A percentile compares a stretch with the other conserved stretches of the same genome.
Evolutionary conservation across 1,140 invertebrate genomes (phyloP).

Genomic region (Ectropis grisescens): DNA sequence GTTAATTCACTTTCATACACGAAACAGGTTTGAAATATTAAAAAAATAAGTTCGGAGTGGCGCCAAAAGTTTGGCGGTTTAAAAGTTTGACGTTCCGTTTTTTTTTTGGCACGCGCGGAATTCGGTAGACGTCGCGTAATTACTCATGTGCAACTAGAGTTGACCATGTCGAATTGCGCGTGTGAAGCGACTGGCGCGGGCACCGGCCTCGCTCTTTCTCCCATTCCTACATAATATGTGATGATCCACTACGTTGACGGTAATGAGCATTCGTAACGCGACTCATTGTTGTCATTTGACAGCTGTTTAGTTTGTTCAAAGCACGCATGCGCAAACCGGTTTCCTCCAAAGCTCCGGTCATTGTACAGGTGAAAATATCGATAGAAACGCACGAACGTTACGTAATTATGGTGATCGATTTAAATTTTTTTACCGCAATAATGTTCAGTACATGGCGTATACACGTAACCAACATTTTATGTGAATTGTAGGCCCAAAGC

Average conservation of each 20-base stretch:
- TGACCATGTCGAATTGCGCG: conserved; percentile 65
- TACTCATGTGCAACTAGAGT: conserved; percentile 30
- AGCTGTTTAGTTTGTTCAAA: conserved; percentile 6
- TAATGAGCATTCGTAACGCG: conserved; percentile 34
- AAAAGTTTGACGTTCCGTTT: conserved; percentile 10
- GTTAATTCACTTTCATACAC: conserved; percentile 59
- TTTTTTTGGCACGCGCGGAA: conserved; percentile 14
- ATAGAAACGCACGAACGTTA: no score
- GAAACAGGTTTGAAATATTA: conserved; percentile 31
- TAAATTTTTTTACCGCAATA: no score
- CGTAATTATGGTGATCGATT: no score
- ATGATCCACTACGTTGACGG: conserved; percentile 40
- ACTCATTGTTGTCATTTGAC: conserved; percentile 27
- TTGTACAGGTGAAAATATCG: no score
- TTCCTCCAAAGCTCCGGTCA: no score
- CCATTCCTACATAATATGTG: conserved; percentile 58
- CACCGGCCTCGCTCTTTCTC: conserved; percentile 52
- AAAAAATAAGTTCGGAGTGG: conserved; percentile 19
- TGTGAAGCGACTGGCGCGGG: conserved; percentile 50
- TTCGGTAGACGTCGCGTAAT: conserved; percentile 32
- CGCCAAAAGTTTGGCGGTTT: conserved; percentile 34
- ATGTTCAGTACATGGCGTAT: no score
- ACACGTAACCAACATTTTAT: no score
- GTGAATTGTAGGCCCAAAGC: no score
- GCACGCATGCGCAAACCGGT: no score